A percentile compares a stretch with the other conserved stretches of the same genome.
Evolutionary conservation across 1,140 invertebrate genomes (phyloP).

Genomic region (Drosophila parabipectinata): DNA sequence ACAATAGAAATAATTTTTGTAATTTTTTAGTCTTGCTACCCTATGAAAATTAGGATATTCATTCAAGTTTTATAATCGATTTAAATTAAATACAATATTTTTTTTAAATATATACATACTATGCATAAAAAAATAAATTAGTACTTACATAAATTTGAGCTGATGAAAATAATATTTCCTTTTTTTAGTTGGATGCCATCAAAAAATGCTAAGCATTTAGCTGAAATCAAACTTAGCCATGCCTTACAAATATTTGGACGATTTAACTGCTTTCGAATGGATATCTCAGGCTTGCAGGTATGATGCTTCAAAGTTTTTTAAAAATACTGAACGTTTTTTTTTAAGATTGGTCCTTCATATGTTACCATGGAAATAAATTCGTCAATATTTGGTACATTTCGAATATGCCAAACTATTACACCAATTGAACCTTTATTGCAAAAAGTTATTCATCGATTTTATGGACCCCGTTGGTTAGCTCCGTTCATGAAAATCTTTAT

Average conservation of each 20-base stretch:
- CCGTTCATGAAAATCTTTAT: slow-evolving; percentile 89
- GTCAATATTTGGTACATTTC: slow-evolving; percentile 86
- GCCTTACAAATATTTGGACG: slow-evolving; percentile 52
- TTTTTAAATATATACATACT: not conserved
- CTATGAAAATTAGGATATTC: no score
- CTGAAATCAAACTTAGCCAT: slow-evolving; percentile 62
- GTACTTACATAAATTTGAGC: no score
- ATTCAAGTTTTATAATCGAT: no score
- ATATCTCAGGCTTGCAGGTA: slow-evolving; percentile 68
- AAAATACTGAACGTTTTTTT: not conserved
- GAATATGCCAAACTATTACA: slow-evolving; percentile 91
- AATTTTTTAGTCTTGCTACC: no score
- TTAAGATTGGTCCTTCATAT: slow-evolving; percentile 91
- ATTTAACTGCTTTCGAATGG: slow-evolving; percentile 55
- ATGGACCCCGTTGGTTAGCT: slow-evolving; percentile 86
- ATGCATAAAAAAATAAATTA: no score
- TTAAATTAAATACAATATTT: no score
- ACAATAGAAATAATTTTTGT: no score
- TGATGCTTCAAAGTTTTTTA: not conserved
- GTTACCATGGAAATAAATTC: slow-evolving; percentile 89
- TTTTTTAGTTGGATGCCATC: slow-evolving; percentile 54
- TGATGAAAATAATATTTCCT: not conserved
- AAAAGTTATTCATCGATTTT: slow-evolving; percentile 91
- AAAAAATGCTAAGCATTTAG: slow-evolving; percentile 57
- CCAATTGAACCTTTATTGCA: slow-evolving; percentile 92